Conservation (phyloP, 2,888 invertebrate genomes). For the Melinopterus prodromus region DNA sequence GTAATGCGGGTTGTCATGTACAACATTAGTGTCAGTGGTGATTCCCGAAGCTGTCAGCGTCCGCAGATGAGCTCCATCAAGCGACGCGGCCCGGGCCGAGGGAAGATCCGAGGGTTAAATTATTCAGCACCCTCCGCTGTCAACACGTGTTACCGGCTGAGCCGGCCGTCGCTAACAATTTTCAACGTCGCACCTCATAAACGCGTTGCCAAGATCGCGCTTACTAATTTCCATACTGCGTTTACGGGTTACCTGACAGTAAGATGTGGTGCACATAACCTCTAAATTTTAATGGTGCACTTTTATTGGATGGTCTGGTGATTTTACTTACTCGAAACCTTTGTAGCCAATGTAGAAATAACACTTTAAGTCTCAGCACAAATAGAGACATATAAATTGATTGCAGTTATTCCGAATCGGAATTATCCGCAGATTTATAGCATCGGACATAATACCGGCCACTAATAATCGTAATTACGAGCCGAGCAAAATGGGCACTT, state of each 20-base stretch:
- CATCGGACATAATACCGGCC: constrained; percentile 29
- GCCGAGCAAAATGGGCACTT: constrained; percentile 37
- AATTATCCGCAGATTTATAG: constrained; percentile 11
- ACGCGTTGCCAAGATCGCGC: neutral
- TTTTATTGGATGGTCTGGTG: neutral
- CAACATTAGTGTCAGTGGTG: constrained; percentile 59
- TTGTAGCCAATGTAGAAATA: neutral
- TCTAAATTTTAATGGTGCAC: too few species aligned
- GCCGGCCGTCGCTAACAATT: neutral
- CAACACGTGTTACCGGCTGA: constrained; percentile 22
- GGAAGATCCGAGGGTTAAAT: constrained; percentile 46
- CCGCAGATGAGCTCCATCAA: constrained; percentile 45
- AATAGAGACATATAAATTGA: neutral
- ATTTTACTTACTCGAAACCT: neutral
- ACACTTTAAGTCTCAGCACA: too few species aligned
- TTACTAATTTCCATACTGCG: neutral
- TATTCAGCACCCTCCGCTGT: constrained; percentile 38
- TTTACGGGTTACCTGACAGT: neutral
- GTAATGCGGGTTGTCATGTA: constrained; percentile 60
- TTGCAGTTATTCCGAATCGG: neutral
- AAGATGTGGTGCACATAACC: too few species aligned
- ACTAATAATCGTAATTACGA: constrained; percentile 35
- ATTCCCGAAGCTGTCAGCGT: constrained; percentile 55
- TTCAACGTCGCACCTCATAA: constrained; percentile 13
- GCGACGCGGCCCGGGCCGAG: constrained; percentile 40